Evolutionary conservation across 2,113 vertebrate genomes (phyloP), one percentile per base, ranked within the genome.

Genomic region (Gadus chalcogrammus): DNA sequence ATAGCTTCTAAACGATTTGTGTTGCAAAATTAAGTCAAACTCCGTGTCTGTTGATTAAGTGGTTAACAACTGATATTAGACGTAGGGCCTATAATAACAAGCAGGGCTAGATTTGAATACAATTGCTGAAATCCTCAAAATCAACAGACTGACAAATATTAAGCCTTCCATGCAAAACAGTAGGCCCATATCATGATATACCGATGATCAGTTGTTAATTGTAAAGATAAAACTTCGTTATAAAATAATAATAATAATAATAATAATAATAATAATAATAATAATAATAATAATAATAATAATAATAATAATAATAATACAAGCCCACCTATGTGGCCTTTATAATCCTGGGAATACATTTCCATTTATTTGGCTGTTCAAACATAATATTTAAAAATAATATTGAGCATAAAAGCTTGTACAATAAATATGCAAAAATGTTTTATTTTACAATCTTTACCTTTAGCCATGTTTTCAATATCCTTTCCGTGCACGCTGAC

Each of bases 401-500:
- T 58, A 58, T 58, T n/a, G 55, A 13, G n/a, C 55, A 48, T 48
- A 58, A 58, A 17, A 58, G 15, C 5, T 17, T 58, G 13, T 17
- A n/a, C 16, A 58, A 16, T 17, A n/a, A 58, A 58, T 16, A 58
- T 58, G 42, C 55, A 58, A n/a, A 17, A 5, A 58, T 58, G n/a
- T 58, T n/a, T 17, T 58, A 58, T 17, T 17, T 58, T 58, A 16
- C 55, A 58, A n/a, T 58, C 82, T 82, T 81, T 74, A 99, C 97
- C 96, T 97, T 96, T 97, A 15, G 96, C 96, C 93, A 99, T 86
- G 80, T 94, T 96, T 84, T 96, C 95, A 66, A 98, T 93, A 69
- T 96, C 93, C 80, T 96, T 95, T 61, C 96, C 94, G 70, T 89
- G 94, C 59, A 94, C 91, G 18, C 92, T 84, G 79, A 94, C 93